phyloP scores from a whole-genome alignment of 2,113 vertebrate genomes.

The Laticauda laticaudata region DNA sequence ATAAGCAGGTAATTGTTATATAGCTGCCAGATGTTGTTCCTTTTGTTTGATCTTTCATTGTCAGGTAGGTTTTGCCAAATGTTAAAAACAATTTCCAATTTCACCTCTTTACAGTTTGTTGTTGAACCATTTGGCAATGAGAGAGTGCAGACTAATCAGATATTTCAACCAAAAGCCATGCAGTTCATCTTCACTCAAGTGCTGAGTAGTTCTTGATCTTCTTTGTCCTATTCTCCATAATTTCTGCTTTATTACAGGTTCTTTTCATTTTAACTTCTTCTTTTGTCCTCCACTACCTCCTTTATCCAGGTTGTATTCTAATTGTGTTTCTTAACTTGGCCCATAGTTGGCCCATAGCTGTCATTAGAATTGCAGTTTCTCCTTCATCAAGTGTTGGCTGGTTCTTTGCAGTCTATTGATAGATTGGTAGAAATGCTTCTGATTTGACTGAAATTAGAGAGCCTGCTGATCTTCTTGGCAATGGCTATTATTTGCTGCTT shows the following conservation, averaged over 20 bases:
- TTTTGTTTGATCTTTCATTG: not conserved
- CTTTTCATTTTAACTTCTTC: not conserved
- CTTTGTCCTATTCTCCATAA: not conserved
- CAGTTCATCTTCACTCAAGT: not conserved
- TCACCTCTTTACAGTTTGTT: not conserved
- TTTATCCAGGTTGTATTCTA: not conserved
- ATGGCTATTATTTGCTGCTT: too few species aligned
- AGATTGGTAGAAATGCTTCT: not conserved
- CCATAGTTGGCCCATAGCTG: not conserved
- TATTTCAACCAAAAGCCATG: not conserved
- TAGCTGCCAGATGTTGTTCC: not conserved
- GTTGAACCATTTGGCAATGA: not conserved
- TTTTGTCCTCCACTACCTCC: not conserved
- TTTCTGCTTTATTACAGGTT: not conserved
- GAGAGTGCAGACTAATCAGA: not conserved
- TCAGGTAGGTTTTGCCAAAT: not conserved
- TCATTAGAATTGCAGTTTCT: not conserved
- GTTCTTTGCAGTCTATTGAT: not conserved
- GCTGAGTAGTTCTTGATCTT: not conserved
- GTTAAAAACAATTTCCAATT: not conserved
- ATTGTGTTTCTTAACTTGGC: not conserved
- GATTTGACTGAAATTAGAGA: too few species aligned
- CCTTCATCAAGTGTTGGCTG: not conserved
- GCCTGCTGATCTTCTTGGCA: too few species aligned
- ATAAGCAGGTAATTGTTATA: not conserved